Conservation (phyloP, 2,888 invertebrate genomes). For the Cantharis lateralis region DNA sequence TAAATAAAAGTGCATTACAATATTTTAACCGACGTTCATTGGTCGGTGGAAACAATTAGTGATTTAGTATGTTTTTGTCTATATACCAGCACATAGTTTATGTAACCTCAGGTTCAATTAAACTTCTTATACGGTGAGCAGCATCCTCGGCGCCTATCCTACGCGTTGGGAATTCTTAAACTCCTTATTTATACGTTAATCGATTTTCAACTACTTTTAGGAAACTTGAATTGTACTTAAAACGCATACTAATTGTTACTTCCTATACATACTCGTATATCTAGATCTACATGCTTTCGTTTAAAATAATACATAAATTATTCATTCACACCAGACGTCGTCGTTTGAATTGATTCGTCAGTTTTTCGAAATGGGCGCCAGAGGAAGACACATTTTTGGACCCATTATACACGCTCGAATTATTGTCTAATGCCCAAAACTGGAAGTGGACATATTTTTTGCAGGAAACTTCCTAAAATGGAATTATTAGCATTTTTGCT, state of each 20-base stretch:
- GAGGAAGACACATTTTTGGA: neutral
- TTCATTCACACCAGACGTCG: neutral
- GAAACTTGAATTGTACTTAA: slow-evolving; percentile 29
- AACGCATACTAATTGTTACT: slow-evolving; percentile 20
- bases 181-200: slow-evolving; percentile 36
- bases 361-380: neutral
- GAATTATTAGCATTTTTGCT: neutral
- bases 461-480: neutral
- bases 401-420: neutral
- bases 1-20: slow-evolving; percentile 2
- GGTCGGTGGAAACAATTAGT: slow-evolving; percentile 22
- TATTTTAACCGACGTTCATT: slow-evolving; percentile 5
- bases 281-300: neutral
- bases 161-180: slow-evolving; percentile 39
- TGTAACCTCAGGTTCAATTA: slow-evolving; percentile 17
- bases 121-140: slow-evolving; percentile 17
- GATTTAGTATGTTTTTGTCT: slow-evolving; percentile 43
- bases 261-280: slow-evolving; percentile 6
- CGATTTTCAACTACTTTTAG: slow-evolving; percentile 42
- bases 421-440: neutral
- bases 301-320: neutral
- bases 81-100: slow-evolving; percentile 20
- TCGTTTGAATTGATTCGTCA: neutral
- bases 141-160: slow-evolving; percentile 38
- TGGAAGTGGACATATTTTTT: neutral